phyloP scores from a whole-genome alignment of 2,888 invertebrate species.

The Siphlonurus alternatus region DNA sequence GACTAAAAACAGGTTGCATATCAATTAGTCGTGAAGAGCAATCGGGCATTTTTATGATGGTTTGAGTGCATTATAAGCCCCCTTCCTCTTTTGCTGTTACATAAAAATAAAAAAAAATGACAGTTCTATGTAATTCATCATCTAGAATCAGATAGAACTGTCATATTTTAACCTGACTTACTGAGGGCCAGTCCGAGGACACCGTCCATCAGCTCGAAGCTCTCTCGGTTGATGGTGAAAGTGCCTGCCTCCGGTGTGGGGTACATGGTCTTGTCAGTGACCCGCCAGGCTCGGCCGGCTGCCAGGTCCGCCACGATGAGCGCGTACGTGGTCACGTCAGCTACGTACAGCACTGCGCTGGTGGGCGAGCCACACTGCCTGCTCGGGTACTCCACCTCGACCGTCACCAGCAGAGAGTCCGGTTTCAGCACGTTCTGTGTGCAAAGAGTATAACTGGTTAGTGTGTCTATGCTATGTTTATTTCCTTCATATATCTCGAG shows the following conservation, averaged over 20 bases:
- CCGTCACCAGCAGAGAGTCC: neutral
- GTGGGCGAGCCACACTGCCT: neutral
- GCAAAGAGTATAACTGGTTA: too few species aligned
- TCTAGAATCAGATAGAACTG: too few species aligned
- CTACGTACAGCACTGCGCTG: constrained; percentile 48
- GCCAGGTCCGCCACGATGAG: constrained; percentile 47
- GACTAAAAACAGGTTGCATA: too few species aligned
- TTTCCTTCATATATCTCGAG: too few species aligned
- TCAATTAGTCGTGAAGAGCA: too few species aligned
- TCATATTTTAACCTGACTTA: too few species aligned
- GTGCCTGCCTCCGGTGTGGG: constrained; percentile 66
- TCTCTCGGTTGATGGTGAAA: constrained; percentile 48
- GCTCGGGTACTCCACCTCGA: neutral
- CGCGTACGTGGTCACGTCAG: constrained; percentile 61
- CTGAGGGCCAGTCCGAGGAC: constrained; percentile 46
- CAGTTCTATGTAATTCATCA: too few species aligned
- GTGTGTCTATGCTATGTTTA: too few species aligned
- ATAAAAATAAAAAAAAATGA: too few species aligned
- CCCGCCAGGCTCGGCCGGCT: constrained; percentile 61
- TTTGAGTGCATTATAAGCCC: too few species aligned
- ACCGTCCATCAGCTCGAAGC: constrained; percentile 56
- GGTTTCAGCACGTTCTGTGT: neutral
- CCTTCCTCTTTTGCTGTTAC: too few species aligned
- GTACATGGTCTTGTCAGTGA: constrained; percentile 68
- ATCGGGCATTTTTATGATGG: too few species aligned